Conservation (phyloP, 2,113 vertebrate species). For the Poecile atricapillus region DNA sequence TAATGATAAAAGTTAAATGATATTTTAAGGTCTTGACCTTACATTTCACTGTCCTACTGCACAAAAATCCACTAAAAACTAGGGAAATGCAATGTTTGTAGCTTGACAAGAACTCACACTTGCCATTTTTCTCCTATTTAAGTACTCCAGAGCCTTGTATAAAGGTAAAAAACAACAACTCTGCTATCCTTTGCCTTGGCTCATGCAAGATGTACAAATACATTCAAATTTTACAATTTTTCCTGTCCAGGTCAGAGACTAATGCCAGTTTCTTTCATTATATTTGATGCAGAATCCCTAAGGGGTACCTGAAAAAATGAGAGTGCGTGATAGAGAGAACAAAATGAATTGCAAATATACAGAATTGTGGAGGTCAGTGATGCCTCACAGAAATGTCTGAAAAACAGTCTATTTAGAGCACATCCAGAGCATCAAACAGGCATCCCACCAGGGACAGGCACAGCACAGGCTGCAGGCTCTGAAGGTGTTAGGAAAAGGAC, state of each 20-base stretch:
- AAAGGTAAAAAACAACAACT: constrained; percentile 29
- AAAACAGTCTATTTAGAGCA: constrained; percentile 24
- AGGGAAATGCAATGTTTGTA: neutral
- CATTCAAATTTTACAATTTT: constrained; percentile 21
- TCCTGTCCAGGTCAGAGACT: constrained; percentile 31
- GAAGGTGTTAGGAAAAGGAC: neutral
- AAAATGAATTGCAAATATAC: constrained; percentile 45
- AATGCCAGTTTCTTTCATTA: constrained; percentile 17
- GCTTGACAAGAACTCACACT: neutral
- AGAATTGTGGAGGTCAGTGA: constrained; percentile 1
- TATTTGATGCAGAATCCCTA: constrained; percentile 23
- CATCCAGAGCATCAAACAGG: neutral
- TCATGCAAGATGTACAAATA: constrained; percentile 33
- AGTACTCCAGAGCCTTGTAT: neutral
- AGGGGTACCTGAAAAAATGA: constrained; percentile 27
- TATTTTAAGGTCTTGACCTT: constrained; percentile 21
- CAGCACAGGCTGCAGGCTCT: neutral
- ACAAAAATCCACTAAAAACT: neutral
- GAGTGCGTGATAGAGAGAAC: neutral
- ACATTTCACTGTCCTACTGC: neutral
- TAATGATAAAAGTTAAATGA: neutral
- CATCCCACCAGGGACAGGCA: neutral
- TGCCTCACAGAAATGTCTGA: neutral
- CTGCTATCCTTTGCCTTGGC: neutral
- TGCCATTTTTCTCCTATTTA: neutral